Percentiles rank a stretch among this genome's conserved stretches.
Evolutionary conservation across 2,888 invertebrate species (phyloP).

Genomic region (Laothoe populi): DNA sequence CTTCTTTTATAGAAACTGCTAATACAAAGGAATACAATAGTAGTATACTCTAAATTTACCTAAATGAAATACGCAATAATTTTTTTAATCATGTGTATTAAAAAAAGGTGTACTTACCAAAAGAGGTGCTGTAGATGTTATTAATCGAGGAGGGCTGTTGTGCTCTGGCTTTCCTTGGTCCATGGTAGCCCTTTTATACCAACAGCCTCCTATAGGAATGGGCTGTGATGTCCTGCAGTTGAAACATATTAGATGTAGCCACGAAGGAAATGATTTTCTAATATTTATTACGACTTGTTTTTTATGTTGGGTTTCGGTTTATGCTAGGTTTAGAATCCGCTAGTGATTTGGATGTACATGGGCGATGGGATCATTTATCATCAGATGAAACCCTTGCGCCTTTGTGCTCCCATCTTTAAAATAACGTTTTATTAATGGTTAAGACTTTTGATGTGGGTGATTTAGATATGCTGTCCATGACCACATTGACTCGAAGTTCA

Average conservation of each 20-base stretch:
- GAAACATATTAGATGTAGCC: slow-evolving; percentile 6
- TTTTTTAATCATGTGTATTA: neutral
- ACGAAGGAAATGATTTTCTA: neutral
- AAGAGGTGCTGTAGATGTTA: slow-evolving; percentile 36
- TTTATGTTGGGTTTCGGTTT: neutral
- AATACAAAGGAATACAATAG: no score
- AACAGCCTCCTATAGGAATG: slow-evolving; percentile 30
- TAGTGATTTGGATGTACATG: no score
- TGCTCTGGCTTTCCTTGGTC: slow-evolving; percentile 61
- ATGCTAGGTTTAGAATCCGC: no score
- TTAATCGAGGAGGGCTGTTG: slow-evolving; percentile 52
- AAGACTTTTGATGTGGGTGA: no score
- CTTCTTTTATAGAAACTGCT: no score
- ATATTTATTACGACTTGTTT: neutral
- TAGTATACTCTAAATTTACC: no score
- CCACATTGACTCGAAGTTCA: no score
- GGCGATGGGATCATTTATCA: no score
- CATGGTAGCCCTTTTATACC: slow-evolving; percentile 64
- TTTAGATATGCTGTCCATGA: no score
- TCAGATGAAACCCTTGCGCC: no score
- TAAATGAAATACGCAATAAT: neutral
- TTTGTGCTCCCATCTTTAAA: no score
- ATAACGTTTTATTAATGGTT: no score
- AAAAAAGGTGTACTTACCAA: slow-evolving; percentile 35
- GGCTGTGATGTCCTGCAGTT: neutral